A percentile compares a stretch with the other conserved stretches of the same genome.
Evolutionary conservation across 2,888 invertebrate genomes (phyloP).

Genomic region (Branchipolynoe longqiensis): DNA sequence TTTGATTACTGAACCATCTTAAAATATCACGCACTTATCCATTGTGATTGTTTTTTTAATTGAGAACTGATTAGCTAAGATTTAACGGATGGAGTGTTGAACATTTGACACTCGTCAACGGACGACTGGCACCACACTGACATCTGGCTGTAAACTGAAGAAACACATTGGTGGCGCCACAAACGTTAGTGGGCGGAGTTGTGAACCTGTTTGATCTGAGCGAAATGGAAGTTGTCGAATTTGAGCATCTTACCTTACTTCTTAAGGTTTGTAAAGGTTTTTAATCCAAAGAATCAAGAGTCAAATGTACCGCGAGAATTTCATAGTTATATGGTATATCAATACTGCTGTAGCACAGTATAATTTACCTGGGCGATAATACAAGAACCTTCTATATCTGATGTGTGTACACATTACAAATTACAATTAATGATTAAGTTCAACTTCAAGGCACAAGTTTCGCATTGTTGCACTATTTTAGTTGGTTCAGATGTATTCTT

Average conservation of each 20-base stretch:
- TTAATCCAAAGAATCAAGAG: neutral
- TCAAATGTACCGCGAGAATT: neutral
- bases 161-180: neutral
- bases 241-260: constrained; percentile 23
- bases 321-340: neutral
- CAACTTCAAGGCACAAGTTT: no score
- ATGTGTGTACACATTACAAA: neutral
- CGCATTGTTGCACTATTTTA: no score
- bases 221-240: constrained; percentile 38
- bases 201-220: neutral
- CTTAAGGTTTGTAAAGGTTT: neutral
- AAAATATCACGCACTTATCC: neutral
- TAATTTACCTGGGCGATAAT: neutral
- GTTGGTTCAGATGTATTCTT: no score
- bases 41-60: neutral
- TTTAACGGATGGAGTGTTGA: neutral
- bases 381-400: neutral
- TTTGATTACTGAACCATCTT: neutral
- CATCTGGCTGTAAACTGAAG: neutral
- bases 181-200: constrained; percentile 22
- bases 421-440: neutral
- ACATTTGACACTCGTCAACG: neutral
- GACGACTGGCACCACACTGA: neutral
- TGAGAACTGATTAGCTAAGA: neutral
- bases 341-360: neutral